phyloP scores from a whole-genome alignment of 2,113 vertebrate genomes.

The Okapia johnstoni region DNA sequence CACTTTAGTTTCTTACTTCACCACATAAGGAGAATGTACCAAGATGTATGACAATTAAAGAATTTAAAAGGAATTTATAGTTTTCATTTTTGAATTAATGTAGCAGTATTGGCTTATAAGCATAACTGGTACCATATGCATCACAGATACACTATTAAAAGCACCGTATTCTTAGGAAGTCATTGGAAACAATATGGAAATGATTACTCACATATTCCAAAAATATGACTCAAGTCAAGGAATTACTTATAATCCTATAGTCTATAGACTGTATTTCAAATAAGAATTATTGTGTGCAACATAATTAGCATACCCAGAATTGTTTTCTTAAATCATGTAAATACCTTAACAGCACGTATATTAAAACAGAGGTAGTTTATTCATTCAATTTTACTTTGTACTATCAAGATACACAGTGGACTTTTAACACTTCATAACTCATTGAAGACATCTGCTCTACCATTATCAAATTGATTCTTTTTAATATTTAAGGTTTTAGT shows the following conservation, averaged over 20 bases:
- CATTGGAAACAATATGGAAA: neutral
- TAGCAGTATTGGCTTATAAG: neutral
- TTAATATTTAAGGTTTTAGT: neutral
- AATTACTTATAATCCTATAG: neutral
- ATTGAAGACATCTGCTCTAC: neutral
- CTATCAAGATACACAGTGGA: neutral
- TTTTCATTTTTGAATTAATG: neutral
- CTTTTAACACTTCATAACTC: neutral
- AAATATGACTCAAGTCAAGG: neutral
- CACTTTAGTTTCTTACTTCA: neutral
- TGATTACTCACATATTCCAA: neutral
- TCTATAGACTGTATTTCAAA: neutral
- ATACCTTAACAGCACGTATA: neutral
- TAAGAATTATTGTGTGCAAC: neutral
- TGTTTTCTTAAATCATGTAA: neutral
- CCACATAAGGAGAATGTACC: neutral
- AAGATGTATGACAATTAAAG: neutral
- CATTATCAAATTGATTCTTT: neutral
- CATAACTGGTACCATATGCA: neutral
- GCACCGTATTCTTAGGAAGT: neutral
- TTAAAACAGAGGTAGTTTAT: neutral
- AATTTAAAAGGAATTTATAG: neutral
- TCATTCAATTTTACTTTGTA: neutral
- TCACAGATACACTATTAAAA: neutral
- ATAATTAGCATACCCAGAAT: neutral